phyloP scores from a whole-genome alignment of 1,140 invertebrate species.

The Sinonovacula constricta region DNA sequence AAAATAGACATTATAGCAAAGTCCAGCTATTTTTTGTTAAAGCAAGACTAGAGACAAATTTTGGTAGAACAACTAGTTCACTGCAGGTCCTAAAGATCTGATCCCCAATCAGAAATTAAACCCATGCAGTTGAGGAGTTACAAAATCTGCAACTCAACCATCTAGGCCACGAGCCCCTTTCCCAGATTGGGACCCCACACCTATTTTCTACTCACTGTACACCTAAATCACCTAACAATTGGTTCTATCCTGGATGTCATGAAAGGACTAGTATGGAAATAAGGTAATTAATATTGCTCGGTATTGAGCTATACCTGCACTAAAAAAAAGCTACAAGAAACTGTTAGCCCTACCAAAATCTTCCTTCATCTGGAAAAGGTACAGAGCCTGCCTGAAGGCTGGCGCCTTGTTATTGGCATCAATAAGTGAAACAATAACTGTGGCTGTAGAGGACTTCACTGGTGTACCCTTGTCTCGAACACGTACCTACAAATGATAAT shows the following conservation, averaged over 20 bases:
- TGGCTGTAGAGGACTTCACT: conserved; percentile 81
- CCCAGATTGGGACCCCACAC: no score
- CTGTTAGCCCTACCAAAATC: conserved; percentile 62
- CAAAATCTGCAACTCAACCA: no score
- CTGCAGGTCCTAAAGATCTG: not conserved
- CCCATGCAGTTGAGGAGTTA: no score
- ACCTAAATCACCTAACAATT: no score
- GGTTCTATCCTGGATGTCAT: no score
- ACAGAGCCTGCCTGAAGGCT: conserved; percentile 88
- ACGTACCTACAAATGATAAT: conserved; percentile 61
- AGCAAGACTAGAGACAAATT: not conserved
- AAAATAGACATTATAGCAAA: not conserved
- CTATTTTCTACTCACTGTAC: no score
- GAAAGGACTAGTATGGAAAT: no score
- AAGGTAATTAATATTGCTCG: no score
- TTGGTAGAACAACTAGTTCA: not conserved
- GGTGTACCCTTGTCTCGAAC: conserved; percentile 78
- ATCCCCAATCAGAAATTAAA: not conserved
- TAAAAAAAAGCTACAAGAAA: no score
- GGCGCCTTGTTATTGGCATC: conserved; percentile 97
- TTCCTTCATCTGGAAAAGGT: conserved; percentile 42
- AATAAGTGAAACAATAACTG: conserved; percentile 82
- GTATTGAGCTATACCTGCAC: no score
- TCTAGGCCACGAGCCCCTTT: no score
- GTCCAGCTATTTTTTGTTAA: not conserved